phyloP scores from a whole-genome alignment of 92 coral and sea anemone species.

The Phymanthus crucifer region DNA sequence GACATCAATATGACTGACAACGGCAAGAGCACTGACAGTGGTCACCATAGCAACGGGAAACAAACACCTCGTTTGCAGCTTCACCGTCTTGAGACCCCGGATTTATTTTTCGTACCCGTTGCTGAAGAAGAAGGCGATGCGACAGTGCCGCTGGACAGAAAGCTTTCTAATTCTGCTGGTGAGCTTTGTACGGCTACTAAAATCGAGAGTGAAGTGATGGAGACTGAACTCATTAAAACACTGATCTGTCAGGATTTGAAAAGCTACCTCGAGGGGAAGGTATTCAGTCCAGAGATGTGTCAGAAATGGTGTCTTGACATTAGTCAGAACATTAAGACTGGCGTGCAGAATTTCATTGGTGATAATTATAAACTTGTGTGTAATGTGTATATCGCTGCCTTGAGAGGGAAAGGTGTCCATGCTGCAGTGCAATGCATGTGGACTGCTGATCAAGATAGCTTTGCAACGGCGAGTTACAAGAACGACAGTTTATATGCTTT shows the following conservation, averaged over 20 bases:
- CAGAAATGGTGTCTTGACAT: slow-evolving; percentile 89
- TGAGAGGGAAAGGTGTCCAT: slow-evolving; percentile 84
- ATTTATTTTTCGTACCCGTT: slow-evolving; percentile 69
- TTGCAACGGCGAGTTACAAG: slow-evolving; percentile 74
- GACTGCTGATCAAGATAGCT: slow-evolving; percentile 70
- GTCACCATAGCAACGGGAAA: background rate
- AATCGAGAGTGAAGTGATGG: slow-evolving; percentile 49
- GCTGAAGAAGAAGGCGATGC: slow-evolving; percentile 50
- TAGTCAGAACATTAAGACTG: slow-evolving; percentile 62
- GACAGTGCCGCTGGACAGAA: slow-evolving; percentile 29
- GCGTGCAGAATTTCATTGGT: slow-evolving; percentile 63
- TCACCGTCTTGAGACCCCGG: slow-evolving; percentile 65
- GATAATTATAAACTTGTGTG: slow-evolving; percentile 73
- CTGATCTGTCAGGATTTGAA: slow-evolving; percentile 55
- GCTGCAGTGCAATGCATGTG: slow-evolving; percentile 74
- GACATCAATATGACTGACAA: slow-evolving; percentile 3
- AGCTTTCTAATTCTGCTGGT: slow-evolving; percentile 42
- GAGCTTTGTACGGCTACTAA: slow-evolving; percentile 54
- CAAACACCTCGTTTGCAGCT: slow-evolving; percentile 29
- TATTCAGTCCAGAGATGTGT: slow-evolving; percentile 60
- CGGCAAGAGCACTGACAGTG: background rate
- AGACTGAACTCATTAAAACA: slow-evolving; percentile 51
- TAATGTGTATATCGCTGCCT: slow-evolving; percentile 81
- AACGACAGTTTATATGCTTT: slow-evolving; percentile 81
- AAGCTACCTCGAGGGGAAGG: slow-evolving; percentile 51